A percentile compares a stretch with the other conserved stretches of the same genome.
These are phyloP conservation scores for Corydoras maculifer DNA, from an alignment of 2,113 vertebrate genomes.

Conservation along the genomic window DNA sequence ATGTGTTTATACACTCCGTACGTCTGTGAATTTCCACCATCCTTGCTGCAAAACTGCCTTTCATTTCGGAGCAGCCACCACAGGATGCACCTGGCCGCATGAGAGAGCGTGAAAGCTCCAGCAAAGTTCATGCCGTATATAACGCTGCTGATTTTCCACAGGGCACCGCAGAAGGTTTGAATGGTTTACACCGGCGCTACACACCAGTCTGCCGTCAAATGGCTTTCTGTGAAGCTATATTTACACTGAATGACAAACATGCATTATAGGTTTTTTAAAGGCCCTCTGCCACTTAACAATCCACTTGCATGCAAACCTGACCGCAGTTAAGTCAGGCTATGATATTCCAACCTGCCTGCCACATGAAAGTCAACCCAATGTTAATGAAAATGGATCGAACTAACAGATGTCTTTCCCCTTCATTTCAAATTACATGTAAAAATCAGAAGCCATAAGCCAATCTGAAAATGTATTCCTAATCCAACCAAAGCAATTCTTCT, in stretches of 20 bases:
- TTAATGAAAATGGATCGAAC: constrained; percentile 54
- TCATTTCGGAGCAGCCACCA: constrained; percentile 26
- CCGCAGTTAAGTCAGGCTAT: constrained; percentile 46
- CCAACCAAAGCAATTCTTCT: constrained; percentile 4
- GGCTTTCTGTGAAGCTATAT: constrained; percentile 31
- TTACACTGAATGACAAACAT: constrained; percentile 41
- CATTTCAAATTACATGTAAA: background rate
- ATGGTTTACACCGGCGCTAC: constrained; percentile 15
- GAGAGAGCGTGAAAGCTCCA: constrained; percentile 16
- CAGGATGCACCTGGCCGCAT: constrained; percentile 44
- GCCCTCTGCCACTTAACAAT: constrained; percentile 47
- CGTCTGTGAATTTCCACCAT: constrained; percentile 11
- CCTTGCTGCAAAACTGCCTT: constrained; percentile 33
- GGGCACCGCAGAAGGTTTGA: constrained; percentile 5
- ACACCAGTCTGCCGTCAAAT: constrained; percentile 6
- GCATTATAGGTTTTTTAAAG: constrained; percentile 43
- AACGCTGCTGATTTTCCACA: constrained; percentile 29
- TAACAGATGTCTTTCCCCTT: constrained; percentile 45
- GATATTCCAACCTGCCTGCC: constrained; percentile 44
- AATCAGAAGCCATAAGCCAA: constrained; percentile 10
- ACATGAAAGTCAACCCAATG: constrained; percentile 60
- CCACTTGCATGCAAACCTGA: constrained; percentile 55
- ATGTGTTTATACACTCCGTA: constrained; percentile 21
- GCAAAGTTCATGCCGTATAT: constrained; percentile 7
- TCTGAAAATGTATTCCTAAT: constrained; percentile 1